Conservation (phyloP, 2,113 vertebrate genomes). For the cattle (Bos taurus) region ARS-UCD2.0 NC_037345.1:4512501-4513000, state of each 20-base stretch:
- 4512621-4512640: background rate
- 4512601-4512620: background rate
- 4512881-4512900: background rate
- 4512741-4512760: background rate
- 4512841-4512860: background rate
- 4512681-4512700: background rate
- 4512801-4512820: background rate
- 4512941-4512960: constrained; percentile 43
- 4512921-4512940: background rate
- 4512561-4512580: background rate
- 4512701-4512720: background rate
- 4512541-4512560: background rate
- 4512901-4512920: background rate
- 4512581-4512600: background rate
- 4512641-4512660: background rate
- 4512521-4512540: background rate
- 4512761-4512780: background rate
- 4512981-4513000: background rate
- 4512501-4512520: no score
- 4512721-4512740: background rate
- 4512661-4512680: background rate
- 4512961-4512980: background rate
- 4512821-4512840: background rate
- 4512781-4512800: background rate
- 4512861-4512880: background rate